A percentile compares a stretch with the other conserved stretches of the same genome.
These are phyloP conservation scores for Gambusia affinis DNA, from an alignment of 2,113 vertebrate species.

Conservation along the genomic window DNA sequence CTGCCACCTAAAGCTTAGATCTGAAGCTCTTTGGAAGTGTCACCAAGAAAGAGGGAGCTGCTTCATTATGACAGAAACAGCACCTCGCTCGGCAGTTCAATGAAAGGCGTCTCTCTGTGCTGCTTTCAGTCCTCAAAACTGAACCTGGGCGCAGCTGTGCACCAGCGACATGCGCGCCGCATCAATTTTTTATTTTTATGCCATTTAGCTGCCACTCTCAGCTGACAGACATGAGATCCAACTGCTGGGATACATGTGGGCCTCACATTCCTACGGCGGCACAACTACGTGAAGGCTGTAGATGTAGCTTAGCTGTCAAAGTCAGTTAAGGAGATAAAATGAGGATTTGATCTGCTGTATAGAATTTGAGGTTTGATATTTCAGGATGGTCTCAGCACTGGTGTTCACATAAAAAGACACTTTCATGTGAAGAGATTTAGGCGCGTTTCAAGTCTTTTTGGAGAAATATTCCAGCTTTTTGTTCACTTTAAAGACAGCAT, in stretches of 20 bases:
- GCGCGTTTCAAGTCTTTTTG: not conserved
- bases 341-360: not conserved
- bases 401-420: not conserved
- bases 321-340: slow-evolving; percentile 2
- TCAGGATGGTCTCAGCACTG: not conserved
- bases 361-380: not conserved
- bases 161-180: slow-evolving; percentile 14
- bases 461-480: not conserved
- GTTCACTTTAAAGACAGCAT: not conserved
- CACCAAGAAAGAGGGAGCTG: slow-evolving; percentile 44
- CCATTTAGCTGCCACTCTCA: slow-evolving; percentile 57
- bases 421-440: not conserved
- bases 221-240: slow-evolving; percentile 35
- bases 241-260: slow-evolving; percentile 20
- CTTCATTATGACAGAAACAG: slow-evolving; percentile 38
- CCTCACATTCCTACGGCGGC: slow-evolving; percentile 8
- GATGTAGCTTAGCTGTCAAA: slow-evolving; percentile 36
- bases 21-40: slow-evolving; percentile 54
- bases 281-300: slow-evolving; percentile 26
- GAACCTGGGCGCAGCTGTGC: slow-evolving; percentile 36
- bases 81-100: slow-evolving; percentile 16
- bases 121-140: slow-evolving; percentile 29
- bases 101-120: slow-evolving; percentile 51
- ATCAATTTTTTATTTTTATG: slow-evolving; percentile 41
- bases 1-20: slow-evolving; percentile 41